phyloP scores from a whole-genome alignment of 2,113 vertebrate species.

The Brachyhypopomus occidentalis region DNA sequence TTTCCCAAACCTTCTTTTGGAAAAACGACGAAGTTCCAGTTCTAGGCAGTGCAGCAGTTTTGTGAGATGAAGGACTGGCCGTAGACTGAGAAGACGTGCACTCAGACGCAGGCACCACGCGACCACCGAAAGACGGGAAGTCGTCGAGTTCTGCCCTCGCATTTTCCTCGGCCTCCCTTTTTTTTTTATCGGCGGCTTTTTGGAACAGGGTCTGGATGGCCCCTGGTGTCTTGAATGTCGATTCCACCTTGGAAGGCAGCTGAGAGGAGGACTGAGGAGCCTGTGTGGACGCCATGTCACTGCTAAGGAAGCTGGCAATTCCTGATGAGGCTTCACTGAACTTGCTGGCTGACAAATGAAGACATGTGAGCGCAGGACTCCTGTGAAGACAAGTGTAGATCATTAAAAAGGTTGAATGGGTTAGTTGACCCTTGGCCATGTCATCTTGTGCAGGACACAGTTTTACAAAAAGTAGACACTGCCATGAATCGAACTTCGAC shows the following conservation, averaged over 20 bases:
- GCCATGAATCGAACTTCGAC: too few relatives aligned
- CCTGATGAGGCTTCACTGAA: slow-evolving; percentile 75
- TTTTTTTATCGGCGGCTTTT: slow-evolving; percentile 78
- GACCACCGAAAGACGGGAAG: not conserved
- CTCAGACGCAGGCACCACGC: not conserved
- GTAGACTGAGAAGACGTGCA: slow-evolving; percentile 13
- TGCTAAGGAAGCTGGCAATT: slow-evolving; percentile 82
- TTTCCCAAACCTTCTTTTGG: slow-evolving; percentile 64
- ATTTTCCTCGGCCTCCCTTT: slow-evolving; percentile 26
- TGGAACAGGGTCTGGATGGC: slow-evolving; percentile 86
- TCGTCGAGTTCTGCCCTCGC: not conserved
- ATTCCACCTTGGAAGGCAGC: slow-evolving; percentile 47
- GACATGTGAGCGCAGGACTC: slow-evolving; percentile 85
- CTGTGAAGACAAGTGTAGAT: slow-evolving; percentile 63
- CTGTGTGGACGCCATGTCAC: slow-evolving; percentile 66
- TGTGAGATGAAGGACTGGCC: slow-evolving; percentile 8
- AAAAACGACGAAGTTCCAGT: slow-evolving; percentile 69
- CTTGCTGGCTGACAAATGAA: slow-evolving; percentile 86
- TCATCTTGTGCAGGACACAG: too few relatives aligned
- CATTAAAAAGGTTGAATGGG: not conserved
- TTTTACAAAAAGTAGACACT: too few relatives aligned
- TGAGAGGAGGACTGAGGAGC: slow-evolving; percentile 53
- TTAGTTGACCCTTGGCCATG: too few relatives aligned
- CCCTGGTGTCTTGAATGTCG: slow-evolving; percentile 59
- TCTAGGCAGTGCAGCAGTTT: slow-evolving; percentile 9